Conservation (phyloP, 1,140 invertebrate genomes). For the Oscheius sp. region DNA sequence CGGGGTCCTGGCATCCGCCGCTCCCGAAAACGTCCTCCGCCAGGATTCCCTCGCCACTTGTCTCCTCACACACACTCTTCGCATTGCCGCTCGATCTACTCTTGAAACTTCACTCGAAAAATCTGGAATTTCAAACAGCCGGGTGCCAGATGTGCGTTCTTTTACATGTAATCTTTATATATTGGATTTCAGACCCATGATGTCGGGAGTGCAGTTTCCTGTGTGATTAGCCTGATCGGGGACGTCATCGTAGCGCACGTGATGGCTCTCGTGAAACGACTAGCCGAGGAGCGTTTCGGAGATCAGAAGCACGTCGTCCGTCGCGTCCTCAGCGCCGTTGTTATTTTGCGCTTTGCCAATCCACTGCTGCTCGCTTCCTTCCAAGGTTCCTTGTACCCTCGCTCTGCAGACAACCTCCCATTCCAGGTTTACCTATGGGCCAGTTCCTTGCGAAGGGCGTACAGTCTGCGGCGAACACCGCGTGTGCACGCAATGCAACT, state of each 20-base stretch:
- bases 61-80: background rate
- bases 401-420: background rate
- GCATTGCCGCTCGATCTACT: background rate
- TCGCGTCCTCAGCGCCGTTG: conserved; percentile 1
- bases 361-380: background rate
- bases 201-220: background rate
- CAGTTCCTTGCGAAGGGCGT: background rate
- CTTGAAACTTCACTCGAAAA: background rate
- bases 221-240: background rate
- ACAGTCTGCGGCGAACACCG: background rate
- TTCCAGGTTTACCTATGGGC: background rate
- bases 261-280: background rate
- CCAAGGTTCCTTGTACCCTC: background rate
- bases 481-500: background rate
- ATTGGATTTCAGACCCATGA: background rate
- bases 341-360: conserved; percentile 19
- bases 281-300: background rate
- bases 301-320: background rate
- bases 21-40: background rate
- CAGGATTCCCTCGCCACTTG: background rate
- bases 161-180: background rate
- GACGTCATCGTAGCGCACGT: background rate
- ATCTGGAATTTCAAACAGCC: background rate
- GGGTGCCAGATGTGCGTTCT: background rate
- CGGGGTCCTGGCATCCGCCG: background rate